Percentiles rank a stretch among this genome's conserved stretches.
Conservation (phyloP, 2,888 invertebrate genomes). For the Eristalis tenax region DNA sequence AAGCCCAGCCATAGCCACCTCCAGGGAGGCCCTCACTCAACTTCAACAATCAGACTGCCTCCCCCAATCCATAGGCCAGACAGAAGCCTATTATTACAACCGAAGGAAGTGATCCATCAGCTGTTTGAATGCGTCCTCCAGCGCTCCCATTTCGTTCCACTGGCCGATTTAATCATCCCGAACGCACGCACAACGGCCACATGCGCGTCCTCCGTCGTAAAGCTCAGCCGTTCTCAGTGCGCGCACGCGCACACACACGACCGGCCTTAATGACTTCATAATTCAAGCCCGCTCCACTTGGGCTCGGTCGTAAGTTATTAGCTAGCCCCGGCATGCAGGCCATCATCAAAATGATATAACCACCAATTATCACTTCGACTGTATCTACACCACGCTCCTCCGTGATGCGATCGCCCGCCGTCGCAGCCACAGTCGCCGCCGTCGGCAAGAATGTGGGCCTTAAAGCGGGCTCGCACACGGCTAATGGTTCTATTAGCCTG, state of each 20-base stretch:
- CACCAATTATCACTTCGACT: slow-evolving; percentile 28
- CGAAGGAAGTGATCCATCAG: not conserved
- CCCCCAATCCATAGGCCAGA: not conserved
- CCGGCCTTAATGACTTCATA: slow-evolving; percentile 7
- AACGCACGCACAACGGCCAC: not conserved
- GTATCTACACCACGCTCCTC: not conserved
- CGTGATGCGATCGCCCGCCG: not conserved
- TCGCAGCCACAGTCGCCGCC: not conserved
- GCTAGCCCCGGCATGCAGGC: slow-evolving; percentile 4
- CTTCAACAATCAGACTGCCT: not conserved
- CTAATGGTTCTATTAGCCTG: slow-evolving; percentile 28
- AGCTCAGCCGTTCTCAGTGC: slow-evolving; percentile 14
- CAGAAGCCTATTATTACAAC: not conserved
- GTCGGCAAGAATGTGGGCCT: slow-evolving; percentile 4
- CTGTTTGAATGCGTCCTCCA: not conserved
- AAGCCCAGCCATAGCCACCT: not conserved
- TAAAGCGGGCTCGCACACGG: not conserved
- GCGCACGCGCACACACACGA: not conserved
- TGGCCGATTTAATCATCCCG: not conserved
- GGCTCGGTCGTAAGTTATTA: slow-evolving; percentile 12
- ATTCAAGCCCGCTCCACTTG: slow-evolving; percentile 9
- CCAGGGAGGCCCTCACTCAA: not conserved
- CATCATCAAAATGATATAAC: slow-evolving; percentile 39
- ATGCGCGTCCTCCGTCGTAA: not conserved
- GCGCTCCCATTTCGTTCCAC: not conserved